Conservation (phyloP, 2,113 vertebrate genomes). For the Python bivittatus region DNA sequence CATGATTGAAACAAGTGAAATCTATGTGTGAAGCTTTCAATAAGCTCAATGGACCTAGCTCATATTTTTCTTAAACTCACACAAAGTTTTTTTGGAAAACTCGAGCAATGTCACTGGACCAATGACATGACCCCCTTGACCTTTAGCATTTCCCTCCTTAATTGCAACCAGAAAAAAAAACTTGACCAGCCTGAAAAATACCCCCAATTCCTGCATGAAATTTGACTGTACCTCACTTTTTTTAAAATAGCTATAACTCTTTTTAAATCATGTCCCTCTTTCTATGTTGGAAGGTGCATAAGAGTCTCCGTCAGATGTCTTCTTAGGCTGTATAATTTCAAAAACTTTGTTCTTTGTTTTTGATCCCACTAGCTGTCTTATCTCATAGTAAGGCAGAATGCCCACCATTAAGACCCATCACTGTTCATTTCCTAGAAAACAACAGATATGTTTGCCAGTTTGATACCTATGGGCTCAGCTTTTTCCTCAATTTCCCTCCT, state of each 20-base stretch:
- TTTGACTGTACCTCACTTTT: too few relatives aligned
- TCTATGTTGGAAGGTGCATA: background rate
- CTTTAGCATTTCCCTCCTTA: too few relatives aligned
- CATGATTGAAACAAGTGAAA: too few relatives aligned
- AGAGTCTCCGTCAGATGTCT: slow-evolving; percentile 15
- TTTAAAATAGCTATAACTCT: too few relatives aligned
- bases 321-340: slow-evolving; percentile 44
- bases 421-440: slow-evolving; percentile 55
- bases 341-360: slow-evolving; percentile 45
- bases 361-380: slow-evolving; percentile 18
- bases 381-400: slow-evolving; percentile 58
- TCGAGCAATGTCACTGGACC: too few relatives aligned
- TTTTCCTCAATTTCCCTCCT: background rate
- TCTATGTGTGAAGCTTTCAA: too few relatives aligned
- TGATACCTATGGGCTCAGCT: slow-evolving; percentile 42
- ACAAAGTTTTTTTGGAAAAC: too few relatives aligned
- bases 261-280: too few relatives aligned
- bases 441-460: slow-evolving; percentile 46
- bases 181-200: background rate
- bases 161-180: background rate
- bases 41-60: too few relatives aligned
- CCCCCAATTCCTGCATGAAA: background rate
- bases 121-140: too few relatives aligned
- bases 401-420: slow-evolving; percentile 55
- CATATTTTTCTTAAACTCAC: too few relatives aligned